These are phyloP conservation scores for Gila robusta DNA, from an alignment of 2,797 vertebrate genomes.

Conservation along the genomic window DNA sequence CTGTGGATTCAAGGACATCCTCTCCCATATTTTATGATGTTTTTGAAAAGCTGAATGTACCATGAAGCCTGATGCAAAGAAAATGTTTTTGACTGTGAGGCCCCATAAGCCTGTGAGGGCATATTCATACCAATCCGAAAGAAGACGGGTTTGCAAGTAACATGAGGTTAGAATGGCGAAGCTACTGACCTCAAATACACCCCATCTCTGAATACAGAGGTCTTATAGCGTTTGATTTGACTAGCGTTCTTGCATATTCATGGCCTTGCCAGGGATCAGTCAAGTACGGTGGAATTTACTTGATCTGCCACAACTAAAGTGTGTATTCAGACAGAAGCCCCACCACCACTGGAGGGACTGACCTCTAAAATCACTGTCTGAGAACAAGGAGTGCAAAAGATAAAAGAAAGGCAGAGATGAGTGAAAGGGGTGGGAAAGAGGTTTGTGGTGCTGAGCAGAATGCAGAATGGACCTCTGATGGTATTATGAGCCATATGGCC, in stretches of 20 bases:
- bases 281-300: conserved; percentile 70
- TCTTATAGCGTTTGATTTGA: conserved; percentile 71
- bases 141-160: conserved; percentile 18
- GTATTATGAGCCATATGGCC: conserved; percentile 79
- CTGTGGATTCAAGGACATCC: conserved; percentile 50
- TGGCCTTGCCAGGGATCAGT: conserved; percentile 70
- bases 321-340: conserved; percentile 67
- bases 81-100: conserved; percentile 44
- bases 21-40: conserved; percentile 46
- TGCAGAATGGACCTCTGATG: conserved; percentile 67
- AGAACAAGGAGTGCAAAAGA: conserved; percentile 60
- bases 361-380: conserved; percentile 74
- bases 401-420: conserved; percentile 59
- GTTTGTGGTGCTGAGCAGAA: conserved; percentile 47
- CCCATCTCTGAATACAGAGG: conserved; percentile 60
- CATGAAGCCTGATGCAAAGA: conserved; percentile 38
- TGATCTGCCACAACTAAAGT: conserved; percentile 75
- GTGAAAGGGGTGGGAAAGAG: conserved; percentile 56
- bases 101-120: conserved; percentile 22
- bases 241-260: conserved; percentile 71
- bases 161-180: conserved; percentile 57
- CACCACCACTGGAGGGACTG: conserved; percentile 67
- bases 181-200: conserved; percentile 64
- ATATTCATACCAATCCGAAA: conserved; percentile 16
- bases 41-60: conserved; percentile 43